Evolutionary conservation across 2,888 invertebrate genomes (phyloP).

Genomic region (Drosophila putrida): DNA sequence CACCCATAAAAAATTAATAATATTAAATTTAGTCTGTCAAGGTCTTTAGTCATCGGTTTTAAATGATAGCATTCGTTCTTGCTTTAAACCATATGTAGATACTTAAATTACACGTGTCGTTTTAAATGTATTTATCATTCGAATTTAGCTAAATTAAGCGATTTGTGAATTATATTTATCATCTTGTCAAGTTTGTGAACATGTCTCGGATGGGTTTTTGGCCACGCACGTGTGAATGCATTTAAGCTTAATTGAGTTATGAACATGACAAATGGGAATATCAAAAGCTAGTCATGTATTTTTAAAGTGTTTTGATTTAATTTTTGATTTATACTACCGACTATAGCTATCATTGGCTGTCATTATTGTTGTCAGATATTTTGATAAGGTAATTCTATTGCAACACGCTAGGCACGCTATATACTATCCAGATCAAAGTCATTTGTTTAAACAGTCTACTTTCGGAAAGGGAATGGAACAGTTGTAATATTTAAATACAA

Average conservation of each 20-base stretch:
- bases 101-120: conserved; percentile 32
- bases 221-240: conserved; percentile 51
- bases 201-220: conserved; percentile 50
- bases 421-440: conserved; percentile 25
- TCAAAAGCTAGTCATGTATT: conserved; percentile 26
- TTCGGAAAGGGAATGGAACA: conserved; percentile 19
- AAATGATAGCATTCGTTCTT: not conserved
- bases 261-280: conserved; percentile 46
- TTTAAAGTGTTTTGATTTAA: conserved; percentile 43
- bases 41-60: not conserved
- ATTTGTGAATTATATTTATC: conserved; percentile 14
- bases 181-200: conserved; percentile 40
- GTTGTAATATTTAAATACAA: conserved; percentile 31
- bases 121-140: conserved; percentile 17
- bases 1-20: no score
- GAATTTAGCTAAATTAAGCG: not conserved
- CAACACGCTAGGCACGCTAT: conserved; percentile 58
- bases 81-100: not conserved
- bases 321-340: conserved; percentile 24
- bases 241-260: conserved; percentile 50
- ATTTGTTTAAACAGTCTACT: conserved; percentile 13
- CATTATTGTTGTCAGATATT: conserved; percentile 32
- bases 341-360: conserved; percentile 35
- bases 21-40: not conserved
- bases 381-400: conserved; percentile 62